A percentile compares a stretch with the other conserved stretches of the same genome.
phyloP scores from a whole-genome alignment of 2,888 invertebrate genomes.

The Panopea generosa region DNA sequence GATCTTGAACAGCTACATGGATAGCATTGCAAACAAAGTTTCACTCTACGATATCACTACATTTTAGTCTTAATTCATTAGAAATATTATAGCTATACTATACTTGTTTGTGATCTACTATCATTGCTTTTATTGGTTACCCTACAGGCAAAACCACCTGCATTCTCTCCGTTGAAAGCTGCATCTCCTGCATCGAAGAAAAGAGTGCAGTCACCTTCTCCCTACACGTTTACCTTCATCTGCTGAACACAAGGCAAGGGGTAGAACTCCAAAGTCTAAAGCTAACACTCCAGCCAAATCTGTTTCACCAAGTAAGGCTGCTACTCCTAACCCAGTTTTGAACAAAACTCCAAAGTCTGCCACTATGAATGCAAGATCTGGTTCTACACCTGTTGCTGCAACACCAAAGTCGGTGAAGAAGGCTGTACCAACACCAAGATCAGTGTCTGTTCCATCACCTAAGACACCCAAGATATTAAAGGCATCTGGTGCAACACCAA shows the following conservation, averaged over 20 bases:
- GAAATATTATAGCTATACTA: no score
- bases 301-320: slow-evolving; percentile 2
- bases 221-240: slow-evolving; percentile 41
- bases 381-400: slow-evolving; percentile 16
- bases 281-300: slow-evolving; percentile 12
- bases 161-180: slow-evolving; percentile 31
- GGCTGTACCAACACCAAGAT: slow-evolving; percentile 15
- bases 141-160: slow-evolving; percentile 63
- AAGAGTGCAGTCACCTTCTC: slow-evolving; percentile 62
- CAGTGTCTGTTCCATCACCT: slow-evolving; percentile 16
- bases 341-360: slow-evolving; percentile 13
- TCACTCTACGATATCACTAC: no score
- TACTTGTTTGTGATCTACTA: no score
- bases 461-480: slow-evolving; percentile 26
- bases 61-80: no score
- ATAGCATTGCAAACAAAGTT: no score
- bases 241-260: slow-evolving; percentile 54
- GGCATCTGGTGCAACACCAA: slow-evolving; percentile 13
- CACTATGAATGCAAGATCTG: slow-evolving; percentile 9
- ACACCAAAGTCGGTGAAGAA: background rate
- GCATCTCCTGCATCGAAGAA: slow-evolving; percentile 26
- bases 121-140: background rate
- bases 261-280: slow-evolving; percentile 54
- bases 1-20: no score
- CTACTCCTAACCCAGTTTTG: slow-evolving; percentile 15